Evolutionary conservation across 2,888 invertebrate genomes (phyloP), one percentile per base, ranked within the genome.

Genomic region (Himalopsyche anomala): DNA sequence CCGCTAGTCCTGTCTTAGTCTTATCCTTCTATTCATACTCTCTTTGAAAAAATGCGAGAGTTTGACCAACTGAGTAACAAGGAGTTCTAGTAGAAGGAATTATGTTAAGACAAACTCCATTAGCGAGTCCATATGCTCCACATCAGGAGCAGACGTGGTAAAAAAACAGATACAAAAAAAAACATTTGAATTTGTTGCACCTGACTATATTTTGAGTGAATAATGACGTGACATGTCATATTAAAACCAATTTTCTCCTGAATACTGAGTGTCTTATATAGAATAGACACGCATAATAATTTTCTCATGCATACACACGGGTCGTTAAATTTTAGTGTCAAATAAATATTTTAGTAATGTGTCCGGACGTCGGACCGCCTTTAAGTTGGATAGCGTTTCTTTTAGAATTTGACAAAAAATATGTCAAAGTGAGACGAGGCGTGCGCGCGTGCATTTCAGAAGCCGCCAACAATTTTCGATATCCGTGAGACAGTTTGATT

Each of bases 341-440:
- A 80, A 80, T 80, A 80, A 80, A 80, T 80, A 80, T 80, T 80
- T 80, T 42, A 80, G 80, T 80, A 80, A 80, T 80, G 45, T 51
- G 19, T 80, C 80, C 45, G 42, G 80, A 80, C 80, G 80, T 80
- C 80, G 45, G 80, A 42, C 51, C 80, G 80, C 74, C 74, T 69
- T 69, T 36, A 28, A 19, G 36, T 28, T 74, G 74, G 45, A 42
- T 80, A 42, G 80, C 74, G 74, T 45, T 51, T 80, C 80, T 80
- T 80, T 80, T 42, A 80, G 80, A 80, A 80, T 28, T 42, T n/a
- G 51, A 80, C 80, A 80, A 51, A 74, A 74, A 74, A 74, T 74
- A 74, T 74, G 74, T 74, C 74, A 74, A 74, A 74, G 74, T 74
- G 19, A 74, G 74, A 74, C 74, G 74, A 74, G 74, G 28, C 74